A percentile compares a stretch with the other conserved stretches of the same genome.
Evolutionary conservation across 53 echinoderm and acorn worm species (phyloP).

Genomic region (Holothuria scabra): DNA sequence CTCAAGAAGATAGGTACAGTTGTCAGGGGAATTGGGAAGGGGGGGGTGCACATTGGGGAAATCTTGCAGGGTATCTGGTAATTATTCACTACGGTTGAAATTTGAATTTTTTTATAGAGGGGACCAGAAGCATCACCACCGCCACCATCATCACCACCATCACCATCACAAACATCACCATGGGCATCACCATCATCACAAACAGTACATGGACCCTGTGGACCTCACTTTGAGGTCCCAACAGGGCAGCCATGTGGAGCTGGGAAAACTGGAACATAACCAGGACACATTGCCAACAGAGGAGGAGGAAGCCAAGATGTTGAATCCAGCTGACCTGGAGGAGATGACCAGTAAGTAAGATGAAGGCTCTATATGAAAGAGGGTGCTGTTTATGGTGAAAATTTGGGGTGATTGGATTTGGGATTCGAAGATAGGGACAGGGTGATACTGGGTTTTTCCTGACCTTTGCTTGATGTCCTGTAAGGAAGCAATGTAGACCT

Average conservation of each 20-base stretch:
- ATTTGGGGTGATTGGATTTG: no score
- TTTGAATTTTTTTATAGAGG: background rate
- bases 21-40: no score
- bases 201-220: constrained; percentile 53
- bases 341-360: constrained; percentile 83
- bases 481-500: no score
- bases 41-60: no score
- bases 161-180: constrained; percentile 66
- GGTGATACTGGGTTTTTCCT: no score
- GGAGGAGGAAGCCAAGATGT: constrained; percentile 75
- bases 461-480: no score
- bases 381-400: no score
- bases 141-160: constrained; percentile 31
- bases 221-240: constrained; percentile 63
- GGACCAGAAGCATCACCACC: constrained; percentile 1
- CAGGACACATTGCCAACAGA: constrained; percentile 68
- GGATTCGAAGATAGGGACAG: no score
- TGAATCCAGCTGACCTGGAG: constrained; percentile 81
- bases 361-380: no score
- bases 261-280: constrained; percentile 59
- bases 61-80: no score
- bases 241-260: constrained; percentile 81
- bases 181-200: constrained; percentile 77
- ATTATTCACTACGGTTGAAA: background rate
- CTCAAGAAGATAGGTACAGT: no score